Evolutionary conservation across 2,888 invertebrate species (phyloP).

Genomic region (Atrina japonica): DNA sequence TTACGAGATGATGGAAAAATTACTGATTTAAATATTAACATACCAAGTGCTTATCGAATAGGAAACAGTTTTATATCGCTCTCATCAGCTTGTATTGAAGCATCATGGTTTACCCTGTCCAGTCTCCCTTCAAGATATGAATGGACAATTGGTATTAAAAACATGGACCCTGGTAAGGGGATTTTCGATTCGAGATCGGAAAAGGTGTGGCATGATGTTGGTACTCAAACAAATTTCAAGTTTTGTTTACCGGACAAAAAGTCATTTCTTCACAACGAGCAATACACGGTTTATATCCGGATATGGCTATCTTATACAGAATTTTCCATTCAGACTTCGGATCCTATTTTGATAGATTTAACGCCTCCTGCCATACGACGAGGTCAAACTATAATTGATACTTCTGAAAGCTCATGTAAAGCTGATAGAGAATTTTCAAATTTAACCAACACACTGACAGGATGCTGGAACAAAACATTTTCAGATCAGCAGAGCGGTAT

Average conservation of each 20-base stretch:
- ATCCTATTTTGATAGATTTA: constrained; percentile 5
- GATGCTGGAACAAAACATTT: constrained; percentile 23
- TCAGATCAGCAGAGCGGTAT: constrained; percentile 10
- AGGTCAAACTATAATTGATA: constrained; percentile 5
- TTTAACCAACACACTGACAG: constrained; percentile 3
- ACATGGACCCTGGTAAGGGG: neutral
- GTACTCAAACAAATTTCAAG: neutral
- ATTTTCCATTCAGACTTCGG: neutral
- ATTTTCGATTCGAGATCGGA: constrained; percentile 13
- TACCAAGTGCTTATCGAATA: neutral
- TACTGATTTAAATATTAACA: neutral
- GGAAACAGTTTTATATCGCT: neutral
- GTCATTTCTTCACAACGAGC: neutral
- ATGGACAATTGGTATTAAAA: constrained; percentile 13
- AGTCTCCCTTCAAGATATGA: constrained; percentile 5
- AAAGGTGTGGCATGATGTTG: constrained; percentile 21
- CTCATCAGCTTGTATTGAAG: neutral
- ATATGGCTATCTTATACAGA: constrained; percentile 13
- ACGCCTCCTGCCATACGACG: constrained; percentile 11
- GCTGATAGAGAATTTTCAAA: constrained; percentile 8
- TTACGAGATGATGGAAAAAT: neutral
- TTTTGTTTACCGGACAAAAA: constrained; percentile 5
- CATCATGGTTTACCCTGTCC: neutral
- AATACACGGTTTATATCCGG: constrained; percentile 19
- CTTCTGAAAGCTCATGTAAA: neutral